phyloP scores from a whole-genome alignment of 2,888 invertebrate genomes.

The Drosophila robusta region DNA sequence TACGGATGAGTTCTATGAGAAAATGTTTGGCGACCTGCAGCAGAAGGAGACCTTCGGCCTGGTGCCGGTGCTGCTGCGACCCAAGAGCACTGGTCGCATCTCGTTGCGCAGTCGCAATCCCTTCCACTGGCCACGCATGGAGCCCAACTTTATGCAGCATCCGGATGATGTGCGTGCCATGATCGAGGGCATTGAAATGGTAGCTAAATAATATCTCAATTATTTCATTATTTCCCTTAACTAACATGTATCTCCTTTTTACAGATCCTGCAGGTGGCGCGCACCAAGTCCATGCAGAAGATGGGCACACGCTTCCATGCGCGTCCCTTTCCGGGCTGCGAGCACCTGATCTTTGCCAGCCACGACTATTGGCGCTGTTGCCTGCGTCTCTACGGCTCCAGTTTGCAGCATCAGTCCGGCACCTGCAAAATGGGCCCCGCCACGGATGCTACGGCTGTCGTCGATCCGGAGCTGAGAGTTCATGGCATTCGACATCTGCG shows the following conservation, averaged over 20 bases:
- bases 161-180: slow-evolving; percentile 90
- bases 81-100: slow-evolving; percentile 90
- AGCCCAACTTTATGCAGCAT: slow-evolving; percentile 92
- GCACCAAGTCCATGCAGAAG: slow-evolving; percentile 86
- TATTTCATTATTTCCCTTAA: background rate
- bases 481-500: slow-evolving; percentile 86
- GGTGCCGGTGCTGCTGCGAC: slow-evolving; percentile 90
- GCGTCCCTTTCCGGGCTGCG: slow-evolving; percentile 89
- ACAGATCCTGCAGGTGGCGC: slow-evolving; percentile 87
- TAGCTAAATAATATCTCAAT: slow-evolving; percentile 72
- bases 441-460: slow-evolving; percentile 87
- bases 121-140: slow-evolving; percentile 90
- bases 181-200: slow-evolving; percentile 91
- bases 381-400: slow-evolving; percentile 89
- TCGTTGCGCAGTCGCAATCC: slow-evolving; percentile 90
- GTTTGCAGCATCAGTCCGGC: slow-evolving; percentile 89
- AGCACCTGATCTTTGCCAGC: slow-evolving; percentile 87
- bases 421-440: slow-evolving; percentile 90
- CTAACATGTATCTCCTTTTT: background rate
- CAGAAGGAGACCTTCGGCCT: slow-evolving; percentile 88
- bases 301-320: slow-evolving; percentile 86
- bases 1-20: slow-evolving; percentile 85
- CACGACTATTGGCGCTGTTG: slow-evolving; percentile 92
- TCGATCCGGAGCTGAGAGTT: slow-evolving; percentile 87
- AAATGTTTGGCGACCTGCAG: slow-evolving; percentile 82